These are phyloP conservation scores for Cabera pusaria DNA, from an alignment of 2,888 invertebrate genomes.

Conservation along the genomic window DNA sequence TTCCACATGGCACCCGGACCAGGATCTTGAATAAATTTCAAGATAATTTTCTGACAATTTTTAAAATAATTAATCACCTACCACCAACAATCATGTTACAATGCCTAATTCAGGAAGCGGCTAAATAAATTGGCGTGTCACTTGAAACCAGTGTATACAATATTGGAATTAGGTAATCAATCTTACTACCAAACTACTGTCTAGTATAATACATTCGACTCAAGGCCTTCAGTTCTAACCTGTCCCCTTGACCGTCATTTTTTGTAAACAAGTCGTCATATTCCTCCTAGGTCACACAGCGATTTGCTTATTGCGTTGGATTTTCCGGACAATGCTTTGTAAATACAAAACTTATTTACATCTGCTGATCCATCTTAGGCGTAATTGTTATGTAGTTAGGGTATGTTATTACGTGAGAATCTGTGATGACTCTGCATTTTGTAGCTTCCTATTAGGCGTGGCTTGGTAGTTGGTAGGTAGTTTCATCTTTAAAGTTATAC, in stretches of 20 bases:
- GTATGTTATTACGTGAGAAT: too few species aligned
- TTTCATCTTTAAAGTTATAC: too few species aligned
- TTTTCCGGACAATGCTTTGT: slow-evolving; percentile 20
- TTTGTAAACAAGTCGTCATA: slow-evolving; percentile 32
- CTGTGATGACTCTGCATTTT: too few species aligned
- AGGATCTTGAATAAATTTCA: too few species aligned
- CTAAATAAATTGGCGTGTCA: slow-evolving; percentile 14
- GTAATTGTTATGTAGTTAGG: too few species aligned
- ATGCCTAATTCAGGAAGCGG: slow-evolving; percentile 17
- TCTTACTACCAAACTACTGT: slow-evolving; percentile 14
- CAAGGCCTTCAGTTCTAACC: slow-evolving; percentile 21
- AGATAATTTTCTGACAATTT: too few species aligned
- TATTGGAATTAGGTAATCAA: slow-evolving; percentile 22
- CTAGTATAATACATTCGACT: slow-evolving; percentile 19
- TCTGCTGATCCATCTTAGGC: too few species aligned
- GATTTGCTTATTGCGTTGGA: slow-evolving; percentile 24
- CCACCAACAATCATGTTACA: too few species aligned
- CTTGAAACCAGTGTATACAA: slow-evolving; percentile 15
- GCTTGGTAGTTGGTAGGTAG: too few species aligned
- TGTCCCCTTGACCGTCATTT: slow-evolving; percentile 32
- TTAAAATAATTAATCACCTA: too few species aligned
- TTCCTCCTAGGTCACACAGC: slow-evolving; percentile 27
- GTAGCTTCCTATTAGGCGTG: too few species aligned
- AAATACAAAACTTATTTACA: slow-evolving; percentile 1
- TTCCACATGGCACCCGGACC: too few species aligned